These are phyloP conservation scores for Piprites chloris DNA, from an alignment of 2,113 vertebrate genomes.

Conservation along the genomic window DNA sequence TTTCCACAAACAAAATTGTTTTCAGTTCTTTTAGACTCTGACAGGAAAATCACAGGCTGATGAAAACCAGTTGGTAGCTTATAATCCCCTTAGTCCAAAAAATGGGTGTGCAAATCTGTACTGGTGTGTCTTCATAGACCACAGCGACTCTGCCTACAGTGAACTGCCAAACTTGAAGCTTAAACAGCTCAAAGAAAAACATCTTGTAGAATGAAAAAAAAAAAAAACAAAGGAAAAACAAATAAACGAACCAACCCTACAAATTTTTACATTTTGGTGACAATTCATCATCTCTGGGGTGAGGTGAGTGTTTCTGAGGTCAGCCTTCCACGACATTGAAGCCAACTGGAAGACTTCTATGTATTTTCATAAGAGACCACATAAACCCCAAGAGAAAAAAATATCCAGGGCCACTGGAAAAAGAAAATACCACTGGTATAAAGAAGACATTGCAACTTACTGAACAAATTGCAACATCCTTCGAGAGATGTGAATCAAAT, in stretches of 20 bases:
- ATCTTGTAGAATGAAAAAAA: not conserved
- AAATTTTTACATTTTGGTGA: not conserved
- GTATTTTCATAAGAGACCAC: not conserved
- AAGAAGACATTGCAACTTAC: not conserved
- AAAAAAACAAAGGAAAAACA: not conserved
- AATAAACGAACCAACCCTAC: rapidly evolving
- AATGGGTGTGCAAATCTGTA: not conserved
- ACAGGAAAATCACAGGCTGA: slow-evolving; percentile 5
- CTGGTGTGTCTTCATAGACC: not conserved
- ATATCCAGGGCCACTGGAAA: not conserved
- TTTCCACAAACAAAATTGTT: slow-evolving; percentile 11
- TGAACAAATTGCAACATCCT: not conserved
- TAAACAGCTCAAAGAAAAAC: not conserved
- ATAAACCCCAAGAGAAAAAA: not conserved
- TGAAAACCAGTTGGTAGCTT: slow-evolving; percentile 7
- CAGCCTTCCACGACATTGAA: not conserved
- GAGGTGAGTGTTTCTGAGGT: not conserved
- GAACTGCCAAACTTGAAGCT: not conserved
- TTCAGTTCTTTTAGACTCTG: not conserved
- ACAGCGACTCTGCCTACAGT: not conserved
- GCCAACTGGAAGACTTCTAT: not conserved
- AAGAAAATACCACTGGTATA: not conserved
- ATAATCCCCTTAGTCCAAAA: not conserved
- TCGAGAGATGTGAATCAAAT: not conserved
- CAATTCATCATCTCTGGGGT: not conserved